Base-by-base conservation (phyloP, 2,797 vertebrate genomes). In the Syngnathus rostellatus region DNA sequence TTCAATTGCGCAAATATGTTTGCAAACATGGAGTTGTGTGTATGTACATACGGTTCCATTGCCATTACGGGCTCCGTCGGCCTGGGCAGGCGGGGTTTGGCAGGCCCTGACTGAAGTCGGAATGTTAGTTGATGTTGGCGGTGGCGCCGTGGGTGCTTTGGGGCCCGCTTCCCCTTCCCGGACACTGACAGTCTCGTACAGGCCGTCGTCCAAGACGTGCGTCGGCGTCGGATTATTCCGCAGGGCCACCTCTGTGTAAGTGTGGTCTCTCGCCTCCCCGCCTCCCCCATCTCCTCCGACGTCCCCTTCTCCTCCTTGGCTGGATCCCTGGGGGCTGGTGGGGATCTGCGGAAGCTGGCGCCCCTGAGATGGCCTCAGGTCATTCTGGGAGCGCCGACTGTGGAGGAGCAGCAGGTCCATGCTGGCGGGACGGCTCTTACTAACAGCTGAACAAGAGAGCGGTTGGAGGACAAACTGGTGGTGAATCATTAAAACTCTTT, bases 371-470 rank as follows among this genome's bases (percentile, higher is more conserved):
- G 85, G 83, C 58, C 85, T 84, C 69, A 90, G 78, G 77, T 92
- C 90, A 0, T 87, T 87, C 73, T 87, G 85, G 39, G 89, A 91
- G 70, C 79, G 82, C 6, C 84, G 89, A 23, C 82, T 89, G 73
- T 91, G 90, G 54, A 92, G 85, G 57, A 91, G 87, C 62, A 92
- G 82, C 66, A 92, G 89, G 78, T 92, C 90, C 91, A 92, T 92
- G 38, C 91, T 92, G 68, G 89, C 91, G 8, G 91, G 90, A 6
- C 90, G 90, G 72, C 85, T 90, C 75, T 89, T 92, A 50, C 81
- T 77, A 37, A 86, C 85, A 66, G 88, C 91, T 92, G 76, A 60
- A 58, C 45, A 43, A 14, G 23, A 6, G 25, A 40, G 45, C 46
- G 25, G 16, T 40, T 67, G 40, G n/a, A 6, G 2, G 48, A n/a